phyloP scores from a whole-genome alignment of 1,140 invertebrate genomes.

The Brachionus rotundiformis region DNA sequence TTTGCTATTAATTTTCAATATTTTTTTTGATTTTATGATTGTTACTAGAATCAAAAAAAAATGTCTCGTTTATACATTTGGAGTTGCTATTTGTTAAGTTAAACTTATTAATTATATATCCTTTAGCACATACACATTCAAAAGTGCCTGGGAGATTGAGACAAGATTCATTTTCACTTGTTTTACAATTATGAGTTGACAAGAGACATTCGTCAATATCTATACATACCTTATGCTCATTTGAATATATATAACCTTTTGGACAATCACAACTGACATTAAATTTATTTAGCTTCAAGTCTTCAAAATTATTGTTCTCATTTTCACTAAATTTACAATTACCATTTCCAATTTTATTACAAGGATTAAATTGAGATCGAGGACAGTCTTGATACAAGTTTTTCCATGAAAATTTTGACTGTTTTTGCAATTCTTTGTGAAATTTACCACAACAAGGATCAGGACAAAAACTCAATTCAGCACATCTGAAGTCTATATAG shows the following conservation, averaged over 20 bases:
- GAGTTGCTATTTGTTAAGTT: neutral
- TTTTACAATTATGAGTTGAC: neutral
- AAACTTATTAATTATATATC: neutral
- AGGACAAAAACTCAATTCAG: neutral
- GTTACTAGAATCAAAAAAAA: neutral
- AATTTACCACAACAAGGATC: conserved; percentile 9
- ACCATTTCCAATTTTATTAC: neutral
- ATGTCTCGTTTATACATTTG: neutral
- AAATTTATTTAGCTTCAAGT: neutral
- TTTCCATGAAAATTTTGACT: neutral
- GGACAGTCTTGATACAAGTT: neutral
- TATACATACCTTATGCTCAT: neutral
- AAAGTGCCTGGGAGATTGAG: conserved; percentile 1
- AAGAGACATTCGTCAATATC: neutral
- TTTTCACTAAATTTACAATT: neutral
- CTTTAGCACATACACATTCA: neutral
- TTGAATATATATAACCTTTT: neutral
- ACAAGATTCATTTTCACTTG: neutral
- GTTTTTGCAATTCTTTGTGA: neutral
- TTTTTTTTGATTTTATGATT: too few relatives aligned
- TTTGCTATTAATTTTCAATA: too few relatives aligned
- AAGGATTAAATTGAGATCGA: neutral
- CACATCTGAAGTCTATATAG: conserved; percentile 10
- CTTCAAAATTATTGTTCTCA: conserved; percentile 10
- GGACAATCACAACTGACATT: conserved; percentile 7